Percentiles rank a stretch among this genome's conserved stretches.
These are phyloP conservation scores for Styela clava DNA, from an alignment of 23 tunicate genomes.

Conservation along the genomic window DNA sequence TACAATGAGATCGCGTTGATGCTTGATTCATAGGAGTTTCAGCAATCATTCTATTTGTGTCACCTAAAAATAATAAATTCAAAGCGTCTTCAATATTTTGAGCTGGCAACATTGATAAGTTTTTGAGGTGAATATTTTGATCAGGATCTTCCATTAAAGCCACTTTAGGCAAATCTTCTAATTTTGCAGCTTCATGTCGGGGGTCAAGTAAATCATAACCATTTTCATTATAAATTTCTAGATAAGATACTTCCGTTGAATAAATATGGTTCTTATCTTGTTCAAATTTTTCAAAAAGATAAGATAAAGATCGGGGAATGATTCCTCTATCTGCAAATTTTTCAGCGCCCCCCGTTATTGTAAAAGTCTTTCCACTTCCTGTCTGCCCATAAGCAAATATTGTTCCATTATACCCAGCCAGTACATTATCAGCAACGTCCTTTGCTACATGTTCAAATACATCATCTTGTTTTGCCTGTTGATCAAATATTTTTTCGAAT, in stretches of 20 bases:
- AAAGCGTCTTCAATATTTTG: constrained; percentile 97
- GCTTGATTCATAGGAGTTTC: constrained; percentile 99
- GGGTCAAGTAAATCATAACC: constrained; percentile 97
- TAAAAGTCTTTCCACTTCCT: constrained; percentile 98
- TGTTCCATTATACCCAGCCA: constrained; percentile 93
- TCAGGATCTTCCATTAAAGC: constrained; percentile 95
- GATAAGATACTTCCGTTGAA: constrained; percentile 92
- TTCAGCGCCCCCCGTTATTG: constrained; percentile 98
- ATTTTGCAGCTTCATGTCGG: constrained; percentile 80
- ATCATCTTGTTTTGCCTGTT: constrained; percentile 70
- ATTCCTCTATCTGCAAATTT: constrained; percentile 96
- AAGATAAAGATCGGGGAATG: constrained; percentile 88
- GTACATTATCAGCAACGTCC: constrained; percentile 87
- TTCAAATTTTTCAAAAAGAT: constrained; percentile 77
- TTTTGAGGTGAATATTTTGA: constrained; percentile 83
- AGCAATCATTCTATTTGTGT: constrained; percentile 98
- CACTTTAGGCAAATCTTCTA: constrained; percentile 95
- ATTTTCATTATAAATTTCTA: constrained; percentile 94
- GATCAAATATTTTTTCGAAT: constrained; percentile 92
- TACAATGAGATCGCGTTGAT: constrained; percentile 95
- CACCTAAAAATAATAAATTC: constrained; percentile 92
- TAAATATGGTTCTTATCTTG: constrained; percentile 77
- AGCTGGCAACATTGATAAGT: constrained; percentile 78
- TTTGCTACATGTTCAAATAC: constrained; percentile 88
- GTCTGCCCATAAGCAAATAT: constrained; percentile 99